These are phyloP conservation scores for Melanitta fusca DNA, from an alignment of 2,797 vertebrate genomes.

Conservation along the genomic window DNA sequence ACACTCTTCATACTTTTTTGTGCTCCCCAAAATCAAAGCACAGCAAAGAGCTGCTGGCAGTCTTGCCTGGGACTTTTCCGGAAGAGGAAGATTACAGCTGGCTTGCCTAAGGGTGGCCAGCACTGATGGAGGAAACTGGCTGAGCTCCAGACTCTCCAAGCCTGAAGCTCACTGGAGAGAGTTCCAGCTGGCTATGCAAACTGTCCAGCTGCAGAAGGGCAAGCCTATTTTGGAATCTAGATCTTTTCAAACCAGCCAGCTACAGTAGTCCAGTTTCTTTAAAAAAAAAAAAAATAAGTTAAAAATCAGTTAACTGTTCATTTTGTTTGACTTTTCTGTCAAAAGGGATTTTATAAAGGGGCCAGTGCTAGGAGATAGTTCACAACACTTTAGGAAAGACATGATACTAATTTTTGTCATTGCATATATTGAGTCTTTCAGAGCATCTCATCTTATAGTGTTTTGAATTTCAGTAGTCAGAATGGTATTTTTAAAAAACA, in stretches of 20 bases:
- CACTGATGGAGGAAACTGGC: slow-evolving; percentile 40
- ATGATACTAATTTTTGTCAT: background rate
- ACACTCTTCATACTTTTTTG: background rate
- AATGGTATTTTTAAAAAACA: background rate
- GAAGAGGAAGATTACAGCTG: slow-evolving; percentile 58
- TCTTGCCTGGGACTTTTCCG: background rate
- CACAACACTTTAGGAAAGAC: background rate
- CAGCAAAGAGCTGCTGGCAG: slow-evolving; percentile 7
- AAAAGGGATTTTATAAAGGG: background rate
- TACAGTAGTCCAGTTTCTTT: background rate
- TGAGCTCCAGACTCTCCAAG: slow-evolving; percentile 40
- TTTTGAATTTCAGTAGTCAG: background rate
- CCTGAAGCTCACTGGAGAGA: slow-evolving; percentile 39
- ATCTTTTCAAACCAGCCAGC: slow-evolving; percentile 1
- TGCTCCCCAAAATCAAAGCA: slow-evolving; percentile 6
- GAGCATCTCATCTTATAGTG: background rate
- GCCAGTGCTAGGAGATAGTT: background rate
- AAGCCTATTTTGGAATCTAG: slow-evolving; percentile 12
- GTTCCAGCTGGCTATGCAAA: slow-evolving; percentile 65
- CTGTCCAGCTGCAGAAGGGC: slow-evolving; percentile 60
- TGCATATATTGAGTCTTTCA: background rate
- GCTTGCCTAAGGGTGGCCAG: slow-evolving; percentile 27
- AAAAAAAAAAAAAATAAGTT: background rate
- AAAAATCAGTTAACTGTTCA: background rate
- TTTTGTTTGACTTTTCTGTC: background rate